Evolutionary conservation across 1,140 invertebrate genomes (phyloP).

Genomic region (Drosophila tani): DNA sequence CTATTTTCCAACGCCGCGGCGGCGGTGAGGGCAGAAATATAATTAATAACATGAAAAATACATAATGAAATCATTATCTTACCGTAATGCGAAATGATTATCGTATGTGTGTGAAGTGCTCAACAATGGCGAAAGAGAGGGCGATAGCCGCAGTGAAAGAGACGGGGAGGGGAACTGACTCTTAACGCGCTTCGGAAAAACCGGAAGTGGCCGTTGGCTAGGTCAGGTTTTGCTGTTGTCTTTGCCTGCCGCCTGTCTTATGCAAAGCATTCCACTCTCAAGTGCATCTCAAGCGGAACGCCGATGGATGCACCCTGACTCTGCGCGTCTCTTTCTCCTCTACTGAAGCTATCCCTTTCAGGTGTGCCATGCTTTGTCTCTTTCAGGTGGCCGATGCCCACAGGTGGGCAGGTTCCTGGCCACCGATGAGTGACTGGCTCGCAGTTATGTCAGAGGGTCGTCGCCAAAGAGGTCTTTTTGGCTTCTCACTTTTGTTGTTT

Average conservation of each 20-base stretch:
- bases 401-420: slow-evolving; percentile 65
- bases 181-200: slow-evolving; percentile 39
- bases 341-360: neutral
- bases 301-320: slow-evolving; percentile 57
- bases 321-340: neutral
- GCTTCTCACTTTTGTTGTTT: slow-evolving; percentile 20
- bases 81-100: slow-evolving; percentile 82
- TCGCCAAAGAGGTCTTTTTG: slow-evolving; percentile 12
- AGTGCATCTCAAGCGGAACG: slow-evolving; percentile 72
- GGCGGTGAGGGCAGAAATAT: slow-evolving; percentile 46
- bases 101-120: slow-evolving; percentile 74
- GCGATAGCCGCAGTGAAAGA: neutral
- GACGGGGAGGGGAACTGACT: slow-evolving; percentile 19
- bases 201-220: slow-evolving; percentile 54
- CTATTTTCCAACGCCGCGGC: slow-evolving; percentile 47
- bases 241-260: slow-evolving; percentile 38
- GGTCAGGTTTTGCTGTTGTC: slow-evolving; percentile 57
- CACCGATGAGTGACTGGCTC: slow-evolving; percentile 69
- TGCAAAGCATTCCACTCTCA: slow-evolving; percentile 63
- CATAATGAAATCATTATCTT: slow-evolving; percentile 83
- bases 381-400: slow-evolving; percentile 24
- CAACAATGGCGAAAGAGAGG: slow-evolving; percentile 66
- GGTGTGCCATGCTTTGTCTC: neutral
- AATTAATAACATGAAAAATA: slow-evolving; percentile 84
- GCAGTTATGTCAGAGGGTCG: slow-evolving; percentile 68